phyloP scores from a whole-genome alignment of 2,888 invertebrate genomes.

The Cephalotes varians region DNA sequence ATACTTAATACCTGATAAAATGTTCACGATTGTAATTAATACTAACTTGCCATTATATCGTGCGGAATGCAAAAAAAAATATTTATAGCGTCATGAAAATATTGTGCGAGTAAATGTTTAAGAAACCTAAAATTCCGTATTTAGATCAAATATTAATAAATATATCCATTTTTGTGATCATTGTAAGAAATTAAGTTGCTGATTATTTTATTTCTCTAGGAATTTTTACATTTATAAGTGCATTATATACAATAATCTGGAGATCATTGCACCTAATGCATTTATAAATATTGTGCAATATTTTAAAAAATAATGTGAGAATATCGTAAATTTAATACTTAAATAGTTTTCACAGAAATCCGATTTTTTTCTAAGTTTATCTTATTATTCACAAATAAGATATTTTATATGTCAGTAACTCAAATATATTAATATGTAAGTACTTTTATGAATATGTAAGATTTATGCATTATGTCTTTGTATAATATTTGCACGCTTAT shows the following conservation, averaged over 20 bases:
- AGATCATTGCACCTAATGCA: too few species aligned
- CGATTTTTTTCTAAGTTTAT: constrained; percentile 8
- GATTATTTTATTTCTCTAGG: neutral
- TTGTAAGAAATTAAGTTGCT: neutral
- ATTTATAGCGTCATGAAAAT: neutral
- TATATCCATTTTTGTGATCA: neutral
- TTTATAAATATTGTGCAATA: too few species aligned
- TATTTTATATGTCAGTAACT: constrained; percentile 1
- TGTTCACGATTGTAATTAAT: constrained; percentile 2
- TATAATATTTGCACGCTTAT: neutral
- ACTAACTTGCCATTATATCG: neutral
- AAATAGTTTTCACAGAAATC: neutral
- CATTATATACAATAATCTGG: neutral
- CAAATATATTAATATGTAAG: neutral
- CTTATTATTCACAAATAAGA: neutral
- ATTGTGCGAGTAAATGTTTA: neutral
- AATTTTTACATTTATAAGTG: constrained; percentile 11
- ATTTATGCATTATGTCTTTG: neutral
- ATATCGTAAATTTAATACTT: neutral
- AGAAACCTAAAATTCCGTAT: neutral
- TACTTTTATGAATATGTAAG: neutral
- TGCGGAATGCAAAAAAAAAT: neutral
- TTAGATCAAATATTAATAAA: constrained; percentile 8
- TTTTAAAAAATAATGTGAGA: neutral
- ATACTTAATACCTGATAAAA: neutral